Evolutionary conservation across 23 tunicate genomes (phyloP).

Genomic region (Styela clava): DNA sequence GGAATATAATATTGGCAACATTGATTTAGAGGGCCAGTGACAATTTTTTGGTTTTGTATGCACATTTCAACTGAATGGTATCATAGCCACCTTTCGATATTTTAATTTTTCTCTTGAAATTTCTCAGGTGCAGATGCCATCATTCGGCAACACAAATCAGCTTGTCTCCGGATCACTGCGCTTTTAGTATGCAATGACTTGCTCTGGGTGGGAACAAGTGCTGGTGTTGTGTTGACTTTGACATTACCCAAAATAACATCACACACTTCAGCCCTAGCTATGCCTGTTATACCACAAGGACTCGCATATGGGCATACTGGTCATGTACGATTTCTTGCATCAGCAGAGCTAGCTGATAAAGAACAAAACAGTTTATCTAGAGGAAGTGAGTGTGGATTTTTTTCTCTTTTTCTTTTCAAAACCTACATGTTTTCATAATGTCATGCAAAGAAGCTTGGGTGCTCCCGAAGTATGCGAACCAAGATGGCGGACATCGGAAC

Average conservation of each 20-base stretch:
- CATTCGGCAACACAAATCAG: slow-evolving; percentile 95
- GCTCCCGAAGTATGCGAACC: no score
- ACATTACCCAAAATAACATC: slow-evolving; percentile 61
- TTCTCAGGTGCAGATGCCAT: slow-evolving; percentile 84
- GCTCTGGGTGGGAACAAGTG: slow-evolving; percentile 93
- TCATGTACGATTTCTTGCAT: slow-evolving; percentile 79
- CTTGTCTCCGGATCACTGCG: slow-evolving; percentile 86
- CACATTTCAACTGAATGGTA: no score
- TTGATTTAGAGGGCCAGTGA: no score
- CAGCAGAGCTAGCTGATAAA: slow-evolving; percentile 51
- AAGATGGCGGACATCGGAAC: no score
- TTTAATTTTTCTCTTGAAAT: no score
- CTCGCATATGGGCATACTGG: slow-evolving; percentile 95
- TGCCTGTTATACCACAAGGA: slow-evolving; percentile 78
- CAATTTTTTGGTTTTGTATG: no score
- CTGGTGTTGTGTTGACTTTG: slow-evolving; percentile 85
- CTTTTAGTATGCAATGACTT: slow-evolving; percentile 80
- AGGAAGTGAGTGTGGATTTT: slow-evolving; percentile 14
- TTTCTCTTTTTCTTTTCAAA: no score
- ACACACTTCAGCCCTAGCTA: slow-evolving; percentile 44
- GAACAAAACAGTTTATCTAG: slow-evolving; percentile 22
- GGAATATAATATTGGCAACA: no score
- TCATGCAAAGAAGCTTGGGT: no score
- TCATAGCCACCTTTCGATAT: no score
- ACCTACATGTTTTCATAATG: no score